phyloP scores from a whole-genome alignment of 2,888 invertebrate genomes.

The Xestia ashworthii region DNA sequence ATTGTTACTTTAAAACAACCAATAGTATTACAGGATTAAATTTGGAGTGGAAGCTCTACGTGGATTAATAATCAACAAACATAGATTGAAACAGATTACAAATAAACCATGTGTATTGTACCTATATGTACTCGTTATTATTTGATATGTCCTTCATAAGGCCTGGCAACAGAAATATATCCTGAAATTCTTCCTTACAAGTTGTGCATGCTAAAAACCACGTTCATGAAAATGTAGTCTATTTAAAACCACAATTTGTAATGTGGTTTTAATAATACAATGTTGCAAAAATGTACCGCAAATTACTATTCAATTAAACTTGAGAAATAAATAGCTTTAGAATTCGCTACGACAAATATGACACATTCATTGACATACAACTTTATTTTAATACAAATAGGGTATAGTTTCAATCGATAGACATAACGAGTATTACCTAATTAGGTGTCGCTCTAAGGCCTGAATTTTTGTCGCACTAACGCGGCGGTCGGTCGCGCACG shows the following conservation, averaged over 20 bases:
- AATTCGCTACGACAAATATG: background rate
- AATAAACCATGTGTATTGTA: background rate
- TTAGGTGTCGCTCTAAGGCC: too few species aligned
- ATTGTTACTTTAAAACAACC: background rate
- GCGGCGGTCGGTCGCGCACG: too few species aligned
- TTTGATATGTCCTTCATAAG: background rate
- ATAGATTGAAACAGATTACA: background rate
- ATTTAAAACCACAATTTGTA: slow-evolving; percentile 9
- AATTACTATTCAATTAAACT: background rate
- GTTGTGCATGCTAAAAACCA: background rate
- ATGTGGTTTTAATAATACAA: background rate
- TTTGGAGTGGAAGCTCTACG: background rate
- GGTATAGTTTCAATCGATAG: background rate
- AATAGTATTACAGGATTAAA: slow-evolving; percentile 1
- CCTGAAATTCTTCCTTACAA: background rate
- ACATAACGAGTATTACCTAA: background rate
- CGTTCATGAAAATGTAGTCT: background rate
- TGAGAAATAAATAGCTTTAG: background rate
- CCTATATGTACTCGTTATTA: background rate
- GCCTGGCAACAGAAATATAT: background rate
- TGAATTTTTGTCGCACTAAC: too few species aligned
- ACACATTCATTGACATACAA: background rate
- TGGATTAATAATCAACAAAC: background rate
- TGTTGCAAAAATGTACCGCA: slow-evolving; percentile 12
- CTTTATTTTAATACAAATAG: background rate